Base-by-base conservation (phyloP, 2,888 invertebrate genomes). In the Dolichopus griseipennis region DNA sequence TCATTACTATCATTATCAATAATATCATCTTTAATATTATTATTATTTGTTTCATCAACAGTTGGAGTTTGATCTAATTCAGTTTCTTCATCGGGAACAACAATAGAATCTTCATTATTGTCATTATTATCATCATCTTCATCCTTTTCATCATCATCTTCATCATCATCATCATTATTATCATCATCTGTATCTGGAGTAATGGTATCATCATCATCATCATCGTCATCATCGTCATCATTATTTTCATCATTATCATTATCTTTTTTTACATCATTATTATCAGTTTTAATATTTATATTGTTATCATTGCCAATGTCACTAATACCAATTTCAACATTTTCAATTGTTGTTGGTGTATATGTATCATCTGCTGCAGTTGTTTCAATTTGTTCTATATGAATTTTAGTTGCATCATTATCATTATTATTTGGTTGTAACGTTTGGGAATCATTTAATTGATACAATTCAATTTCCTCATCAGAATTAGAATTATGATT, bases 381-480 rank as follows among this genome's bases (percentile, higher is more conserved):
- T 37, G 37, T 37, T 37, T 37, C 12, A 10, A 10, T 37, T 37
- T 37, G 5, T 37, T 8, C 10, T 37, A 12, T 12, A 10, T 37
- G 37, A 10, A 10, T 37, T 37, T 37, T 27, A 27, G 8, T 62
- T 37, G 68, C 62, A 66, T 41, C 65, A 9, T 61, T 20, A 43
- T n/a, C 43, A 33, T 20, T 27, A 27, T 70, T 68, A 41, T 67
- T 9, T 62, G 34, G 3, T 61, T 61, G 22, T 6, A 27, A 34
- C n/a, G 34, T 22, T 62, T 62, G 33, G 70, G 70, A 2, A 68
- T 72, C 1, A 71, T 68, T 2, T 69, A 63, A n/a, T 67, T 73
- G 67, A 61, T 69, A 15, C 72, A 73, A 15, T 74, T 74, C 70
- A 10, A 75, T 74, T 22, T 77, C 76, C 69, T 79, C 79, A 41